Evolutionary conservation across 2,888 invertebrate genomes (phyloP), one percentile per base, ranked within the genome.

Genomic region (Notodonta dromedarius): DNA sequence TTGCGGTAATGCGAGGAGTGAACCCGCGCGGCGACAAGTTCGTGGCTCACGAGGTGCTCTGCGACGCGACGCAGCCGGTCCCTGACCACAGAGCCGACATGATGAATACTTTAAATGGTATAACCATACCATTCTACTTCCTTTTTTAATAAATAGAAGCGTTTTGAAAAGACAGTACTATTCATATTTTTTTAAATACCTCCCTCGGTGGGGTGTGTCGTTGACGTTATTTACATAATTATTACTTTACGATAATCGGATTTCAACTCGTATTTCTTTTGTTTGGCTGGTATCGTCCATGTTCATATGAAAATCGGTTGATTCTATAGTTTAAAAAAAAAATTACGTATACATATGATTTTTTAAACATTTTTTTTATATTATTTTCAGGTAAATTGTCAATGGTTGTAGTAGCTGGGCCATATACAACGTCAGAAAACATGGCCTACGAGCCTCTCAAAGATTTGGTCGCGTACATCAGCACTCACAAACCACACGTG

Each of bases 331-430:
- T 24, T 2, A 24, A 24, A 24, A 24, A 24, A 24, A 24, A 24
- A 24, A 24, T 24, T 24, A 24, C 24, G 24, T 2, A 24, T 1
- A 2, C 2, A 24, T 24, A 24, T 24, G 24, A 24, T 24, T 24
- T 24, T 24, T 24, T 51, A 16, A 51, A 51, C 0, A 24, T 24
- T 7, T 24, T n/a, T 24, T 24, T 24, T 8, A 51, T 24, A 14
- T 54, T 39, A 2, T 39, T 68, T 79, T 57, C 66, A 91, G 95
- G 94, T 46, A 91, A 94, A 66, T 67, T 96, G 57, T 95, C 95
- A 74, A 89, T 98, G 62, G 94, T 98, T 13, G 91, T 97, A 51
- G 97, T 97, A 1, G 94, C 96, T 35, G 98, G 98, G 0, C 98
- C 98, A 0, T 98, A 96, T 82, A 97, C 98, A 0, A 94, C 96